A percentile compares a stretch with the other conserved stretches of the same genome.
These are phyloP conservation scores for Palythoa grandis DNA, from an alignment of 92 coral and sea anemone genomes.

Conservation along the genomic window DNA sequence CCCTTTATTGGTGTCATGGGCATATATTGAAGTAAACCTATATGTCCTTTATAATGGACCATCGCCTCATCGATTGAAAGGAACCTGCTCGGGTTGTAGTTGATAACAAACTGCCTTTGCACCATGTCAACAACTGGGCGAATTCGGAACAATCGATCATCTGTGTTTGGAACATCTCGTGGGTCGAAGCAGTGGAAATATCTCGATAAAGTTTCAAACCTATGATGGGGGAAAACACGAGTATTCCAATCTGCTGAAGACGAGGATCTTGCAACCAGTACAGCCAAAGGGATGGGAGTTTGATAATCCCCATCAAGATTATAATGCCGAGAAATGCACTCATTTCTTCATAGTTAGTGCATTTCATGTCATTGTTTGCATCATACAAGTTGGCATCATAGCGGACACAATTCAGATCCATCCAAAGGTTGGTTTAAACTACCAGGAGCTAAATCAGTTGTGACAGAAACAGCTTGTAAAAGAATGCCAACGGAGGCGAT, in stretches of 20 bases:
- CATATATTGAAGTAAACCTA: too few relatives aligned
- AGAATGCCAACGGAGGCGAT: background rate
- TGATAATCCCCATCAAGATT: constrained; percentile 17
- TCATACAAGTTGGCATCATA: constrained; percentile 12
- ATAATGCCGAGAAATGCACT: constrained; percentile 4
- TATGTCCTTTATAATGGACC: too few relatives aligned
- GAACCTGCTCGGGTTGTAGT: too few relatives aligned
- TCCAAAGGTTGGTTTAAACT: constrained; percentile 29
- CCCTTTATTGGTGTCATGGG: too few relatives aligned
- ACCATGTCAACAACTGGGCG: background rate
- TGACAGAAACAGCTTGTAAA: constrained; percentile 23
- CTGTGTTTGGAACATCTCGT: background rate
- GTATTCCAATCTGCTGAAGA: constrained; percentile 1
- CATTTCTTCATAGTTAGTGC: background rate
- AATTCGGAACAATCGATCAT: constrained; percentile 11
- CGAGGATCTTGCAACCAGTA: constrained; percentile 8
- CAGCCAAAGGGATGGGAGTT: background rate
- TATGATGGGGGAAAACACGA: background rate
- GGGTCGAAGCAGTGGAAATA: constrained; percentile 1
- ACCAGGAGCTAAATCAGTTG: constrained; percentile 19
- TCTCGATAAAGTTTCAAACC: constrained; percentile 16
- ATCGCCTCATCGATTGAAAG: too few relatives aligned
- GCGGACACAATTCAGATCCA: constrained; percentile 14
- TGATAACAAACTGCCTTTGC: too few relatives aligned
- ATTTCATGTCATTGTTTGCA: background rate